phyloP scores from a whole-genome alignment of 2,113 vertebrate species.

The Myrmophylax atrothorax region DNA sequence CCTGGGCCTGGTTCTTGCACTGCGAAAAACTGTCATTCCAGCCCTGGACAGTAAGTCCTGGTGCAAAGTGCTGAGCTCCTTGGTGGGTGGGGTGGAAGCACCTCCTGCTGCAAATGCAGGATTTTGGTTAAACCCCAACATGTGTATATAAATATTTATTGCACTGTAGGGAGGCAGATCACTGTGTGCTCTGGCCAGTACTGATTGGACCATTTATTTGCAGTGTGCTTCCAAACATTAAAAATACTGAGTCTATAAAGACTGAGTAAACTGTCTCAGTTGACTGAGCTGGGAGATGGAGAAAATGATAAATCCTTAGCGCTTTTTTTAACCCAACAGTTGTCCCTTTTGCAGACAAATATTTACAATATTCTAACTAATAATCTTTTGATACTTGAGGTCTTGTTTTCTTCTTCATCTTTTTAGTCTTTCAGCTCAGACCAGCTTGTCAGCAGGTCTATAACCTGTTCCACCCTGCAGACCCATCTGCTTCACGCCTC shows the following conservation, averaged over 20 bases:
- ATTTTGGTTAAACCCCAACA: neutral
- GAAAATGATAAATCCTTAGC: neutral
- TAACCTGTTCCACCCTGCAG: constrained; percentile 97
- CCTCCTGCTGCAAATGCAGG: neutral
- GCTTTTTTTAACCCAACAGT: neutral
- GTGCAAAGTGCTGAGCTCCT: neutral
- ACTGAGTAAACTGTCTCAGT: neutral
- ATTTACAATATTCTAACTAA: neutral
- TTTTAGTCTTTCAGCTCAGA: constrained; percentile 82
- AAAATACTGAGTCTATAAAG: neutral
- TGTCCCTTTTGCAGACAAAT: neutral
- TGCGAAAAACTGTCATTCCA: constrained; percentile 94
- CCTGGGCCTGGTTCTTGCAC: constrained; percentile 91
- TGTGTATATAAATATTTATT: neutral
- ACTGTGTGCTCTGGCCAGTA: neutral
- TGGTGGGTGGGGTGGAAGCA: neutral
- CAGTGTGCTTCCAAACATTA: neutral
- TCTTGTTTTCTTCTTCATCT: neutral
- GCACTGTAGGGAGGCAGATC: neutral
- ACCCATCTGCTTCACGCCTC: constrained; percentile 94
- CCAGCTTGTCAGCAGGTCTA: constrained; percentile 97
- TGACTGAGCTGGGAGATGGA: neutral
- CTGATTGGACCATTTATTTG: neutral
- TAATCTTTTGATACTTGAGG: neutral
- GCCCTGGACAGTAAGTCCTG: constrained; percentile 86